Evolutionary conservation across 2,113 vertebrate genomes (phyloP).

Genomic region (Mustela nigripes): DNA sequence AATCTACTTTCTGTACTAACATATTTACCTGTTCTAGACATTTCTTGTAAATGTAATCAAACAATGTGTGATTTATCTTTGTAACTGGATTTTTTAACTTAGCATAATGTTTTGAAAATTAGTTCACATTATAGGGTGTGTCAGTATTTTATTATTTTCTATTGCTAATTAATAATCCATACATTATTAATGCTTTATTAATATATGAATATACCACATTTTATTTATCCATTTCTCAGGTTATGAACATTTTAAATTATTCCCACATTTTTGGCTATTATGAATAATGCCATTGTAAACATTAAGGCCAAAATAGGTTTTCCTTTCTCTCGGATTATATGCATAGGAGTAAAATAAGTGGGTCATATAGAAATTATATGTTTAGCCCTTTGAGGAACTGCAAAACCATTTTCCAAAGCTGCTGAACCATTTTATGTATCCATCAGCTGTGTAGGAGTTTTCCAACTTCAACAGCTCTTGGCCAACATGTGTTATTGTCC

Average conservation of each 20-base stretch:
- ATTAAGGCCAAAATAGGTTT: not conserved
- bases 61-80: not conserved
- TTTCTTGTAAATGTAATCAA: not conserved
- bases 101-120: not conserved
- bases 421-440: not conserved
- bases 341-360: not conserved
- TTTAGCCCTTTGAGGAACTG: not conserved
- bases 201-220: not conserved
- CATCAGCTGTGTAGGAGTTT: not conserved
- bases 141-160: not conserved
- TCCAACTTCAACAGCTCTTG: not conserved
- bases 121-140: not conserved
- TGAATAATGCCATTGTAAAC: not conserved
- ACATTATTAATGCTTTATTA: not conserved
- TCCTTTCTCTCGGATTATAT: not conserved
- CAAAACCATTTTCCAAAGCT: not conserved
- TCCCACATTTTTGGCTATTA: not conserved
- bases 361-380: not conserved
- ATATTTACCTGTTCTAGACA: not conserved
- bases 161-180: not conserved
- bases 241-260: not conserved
- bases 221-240: not conserved
- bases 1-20: not conserved
- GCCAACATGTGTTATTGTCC: not conserved
- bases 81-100: not conserved